Percentiles rank a stretch among this genome's conserved stretches.
Conservation (phyloP, 2,797 vertebrate species). For the Enteromius viviparus region DNA sequence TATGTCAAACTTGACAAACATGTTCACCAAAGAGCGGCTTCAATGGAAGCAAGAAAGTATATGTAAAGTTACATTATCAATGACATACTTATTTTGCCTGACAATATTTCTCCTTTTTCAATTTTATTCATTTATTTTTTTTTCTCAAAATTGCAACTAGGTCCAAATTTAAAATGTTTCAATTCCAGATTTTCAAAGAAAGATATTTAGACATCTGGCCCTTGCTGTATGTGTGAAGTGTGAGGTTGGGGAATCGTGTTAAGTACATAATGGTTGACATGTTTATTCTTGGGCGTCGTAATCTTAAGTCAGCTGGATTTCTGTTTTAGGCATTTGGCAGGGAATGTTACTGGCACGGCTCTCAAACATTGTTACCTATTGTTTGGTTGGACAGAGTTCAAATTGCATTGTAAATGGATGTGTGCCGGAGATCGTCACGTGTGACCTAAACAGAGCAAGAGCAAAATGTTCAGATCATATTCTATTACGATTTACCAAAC, state of each 20-base stretch:
- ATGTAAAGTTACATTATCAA: background rate
- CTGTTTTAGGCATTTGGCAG: constrained; percentile 39
- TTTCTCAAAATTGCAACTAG: background rate
- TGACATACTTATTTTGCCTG: background rate
- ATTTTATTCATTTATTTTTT: background rate
- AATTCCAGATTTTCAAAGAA: background rate
- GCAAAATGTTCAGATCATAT: constrained; percentile 16
- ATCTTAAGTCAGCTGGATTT: constrained; percentile 29
- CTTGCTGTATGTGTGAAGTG: background rate
- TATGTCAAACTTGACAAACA: background rate
- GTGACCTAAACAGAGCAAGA: constrained; percentile 4
- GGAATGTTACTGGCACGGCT: constrained; percentile 9
- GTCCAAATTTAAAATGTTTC: background rate
- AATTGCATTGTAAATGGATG: constrained; percentile 8
- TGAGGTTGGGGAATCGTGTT: background rate
- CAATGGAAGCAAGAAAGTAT: background rate
- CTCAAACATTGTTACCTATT: constrained; percentile 3
- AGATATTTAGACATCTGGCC: background rate
- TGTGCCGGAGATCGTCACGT: background rate
- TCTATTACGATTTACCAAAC: background rate
- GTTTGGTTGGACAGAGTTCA: constrained; percentile 27
- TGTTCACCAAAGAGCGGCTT: background rate
- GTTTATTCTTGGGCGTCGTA: constrained; percentile 1
- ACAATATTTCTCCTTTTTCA: background rate
- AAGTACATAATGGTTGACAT: background rate